Conservation (phyloP, 2,797 vertebrate species). For the Mus minutoides region DNA sequence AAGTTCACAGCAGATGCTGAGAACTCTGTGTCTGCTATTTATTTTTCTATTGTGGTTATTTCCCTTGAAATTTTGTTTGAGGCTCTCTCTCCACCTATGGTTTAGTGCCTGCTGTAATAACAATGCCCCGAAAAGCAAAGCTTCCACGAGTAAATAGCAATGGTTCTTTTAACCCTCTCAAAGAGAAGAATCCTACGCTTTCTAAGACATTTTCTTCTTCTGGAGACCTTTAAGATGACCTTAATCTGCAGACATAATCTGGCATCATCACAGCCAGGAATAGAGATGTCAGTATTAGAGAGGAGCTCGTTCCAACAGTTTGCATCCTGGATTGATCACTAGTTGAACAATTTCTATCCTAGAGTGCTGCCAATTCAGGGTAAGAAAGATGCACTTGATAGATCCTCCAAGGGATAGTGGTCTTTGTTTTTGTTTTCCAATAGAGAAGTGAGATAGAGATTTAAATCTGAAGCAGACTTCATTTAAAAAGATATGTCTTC, state of each 20-base stretch:
- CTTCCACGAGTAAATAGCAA: slow-evolving; percentile 6
- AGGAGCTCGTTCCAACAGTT: background rate
- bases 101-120: slow-evolving; percentile 64
- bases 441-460: slow-evolving; percentile 43
- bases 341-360: slow-evolving; percentile 43
- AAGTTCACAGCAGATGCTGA: background rate
- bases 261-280: slow-evolving; percentile 32
- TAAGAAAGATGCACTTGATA: background rate
- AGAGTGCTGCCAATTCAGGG: background rate
- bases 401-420: background rate
- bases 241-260: slow-evolving; percentile 72
- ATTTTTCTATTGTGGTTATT: slow-evolving; percentile 57
- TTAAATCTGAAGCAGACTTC: slow-evolving; percentile 45
- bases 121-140: background rate
- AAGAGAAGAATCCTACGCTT: slow-evolving; percentile 57
- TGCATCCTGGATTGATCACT: slow-evolving; percentile 7
- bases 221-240: slow-evolving; percentile 60
- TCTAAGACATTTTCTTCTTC: slow-evolving; percentile 29
- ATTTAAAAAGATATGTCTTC: background rate
- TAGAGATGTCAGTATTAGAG: slow-evolving; percentile 57
- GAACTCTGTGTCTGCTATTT: background rate
- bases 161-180: slow-evolving; percentile 52
- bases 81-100: background rate
- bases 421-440: slow-evolving; percentile 10
- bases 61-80: background rate